These are phyloP conservation scores for Onychomys torridus DNA, from an alignment of 2,797 vertebrate species.

Conservation along the genomic window DNA sequence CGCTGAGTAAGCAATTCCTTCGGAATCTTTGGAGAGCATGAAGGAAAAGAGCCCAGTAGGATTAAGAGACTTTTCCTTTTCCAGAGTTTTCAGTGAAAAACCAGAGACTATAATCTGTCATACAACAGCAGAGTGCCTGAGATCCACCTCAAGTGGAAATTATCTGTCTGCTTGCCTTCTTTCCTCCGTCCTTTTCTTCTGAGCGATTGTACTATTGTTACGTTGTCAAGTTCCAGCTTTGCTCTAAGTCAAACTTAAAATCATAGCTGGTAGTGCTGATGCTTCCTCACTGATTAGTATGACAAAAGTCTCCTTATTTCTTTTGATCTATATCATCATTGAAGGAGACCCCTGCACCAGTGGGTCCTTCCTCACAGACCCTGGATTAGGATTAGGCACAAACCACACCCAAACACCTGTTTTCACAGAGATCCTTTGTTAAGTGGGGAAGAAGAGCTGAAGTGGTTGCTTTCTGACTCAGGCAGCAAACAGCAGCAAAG, in stretches of 20 bases:
- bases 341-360: neutral
- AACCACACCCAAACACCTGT: neutral
- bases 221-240: constrained; percentile 30
- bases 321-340: neutral
- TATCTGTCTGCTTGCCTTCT: too few relatives aligned
- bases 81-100: constrained; percentile 40
- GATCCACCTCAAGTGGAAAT: neutral
- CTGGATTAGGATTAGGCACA: neutral
- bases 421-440: neutral
- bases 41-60: constrained; percentile 18
- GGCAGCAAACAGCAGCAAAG: neutral
- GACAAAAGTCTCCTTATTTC: constrained; percentile 36
- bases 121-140: neutral
- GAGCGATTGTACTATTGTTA: neutral
- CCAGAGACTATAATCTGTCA: neutral
- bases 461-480: neutral
- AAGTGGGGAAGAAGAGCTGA: neutral
- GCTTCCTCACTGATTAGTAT: constrained; percentile 20
- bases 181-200: neutral
- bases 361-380: neutral
- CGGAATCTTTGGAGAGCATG: neutral
- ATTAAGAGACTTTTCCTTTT: neutral
- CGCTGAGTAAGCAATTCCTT: neutral
- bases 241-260: neutral
- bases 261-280: neutral